These are phyloP conservation scores for Orbicella faveolata DNA, from an alignment of 64 coral and sea anemone genomes.

Conservation along the genomic window DNA sequence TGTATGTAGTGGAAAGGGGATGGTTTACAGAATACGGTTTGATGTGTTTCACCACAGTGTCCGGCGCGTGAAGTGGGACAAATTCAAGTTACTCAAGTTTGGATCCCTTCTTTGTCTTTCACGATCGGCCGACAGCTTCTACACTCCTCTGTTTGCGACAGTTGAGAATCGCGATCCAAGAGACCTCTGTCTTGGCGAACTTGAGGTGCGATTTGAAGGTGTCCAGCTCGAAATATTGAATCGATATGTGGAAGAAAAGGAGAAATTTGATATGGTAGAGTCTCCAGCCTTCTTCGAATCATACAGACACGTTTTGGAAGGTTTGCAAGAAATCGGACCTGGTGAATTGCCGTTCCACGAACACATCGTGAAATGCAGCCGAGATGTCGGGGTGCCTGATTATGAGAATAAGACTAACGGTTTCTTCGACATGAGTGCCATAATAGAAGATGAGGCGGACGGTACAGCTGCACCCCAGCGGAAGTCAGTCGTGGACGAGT, in stretches of 20 bases:
- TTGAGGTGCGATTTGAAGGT: slow-evolving; percentile 81
- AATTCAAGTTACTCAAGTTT: slow-evolving; percentile 67
- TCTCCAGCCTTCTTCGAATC: slow-evolving; percentile 80
- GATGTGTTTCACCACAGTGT: slow-evolving; percentile 34
- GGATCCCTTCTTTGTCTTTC: slow-evolving; percentile 85
- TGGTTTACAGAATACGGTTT: slow-evolving; percentile 73
- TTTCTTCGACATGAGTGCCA: slow-evolving; percentile 16
- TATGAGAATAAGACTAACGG: not conserved
- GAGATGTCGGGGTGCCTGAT: not conserved
- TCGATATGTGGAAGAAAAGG: slow-evolving; percentile 26
- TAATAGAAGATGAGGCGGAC: not conserved
- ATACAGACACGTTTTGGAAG: slow-evolving; percentile 67
- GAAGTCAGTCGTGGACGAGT: not conserved
- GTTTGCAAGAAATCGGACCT: slow-evolving; percentile 17
- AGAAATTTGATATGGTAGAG: slow-evolving; percentile 77
- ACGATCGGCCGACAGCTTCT: slow-evolving; percentile 41
- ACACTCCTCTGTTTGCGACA: slow-evolving; percentile 65
- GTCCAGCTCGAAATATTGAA: not conserved
- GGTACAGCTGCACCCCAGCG: not conserved
- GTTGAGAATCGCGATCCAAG: slow-evolving; percentile 60
- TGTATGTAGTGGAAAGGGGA: slow-evolving; percentile 55
- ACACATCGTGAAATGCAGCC: slow-evolving; percentile 37
- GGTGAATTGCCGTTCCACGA: slow-evolving; percentile 42
- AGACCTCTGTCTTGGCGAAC: slow-evolving; percentile 43
- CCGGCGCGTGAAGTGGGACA: slow-evolving; percentile 66